Conservation (phyloP, 1,140 invertebrate genomes). For the Caenorhabditis tropicalis region DNA sequence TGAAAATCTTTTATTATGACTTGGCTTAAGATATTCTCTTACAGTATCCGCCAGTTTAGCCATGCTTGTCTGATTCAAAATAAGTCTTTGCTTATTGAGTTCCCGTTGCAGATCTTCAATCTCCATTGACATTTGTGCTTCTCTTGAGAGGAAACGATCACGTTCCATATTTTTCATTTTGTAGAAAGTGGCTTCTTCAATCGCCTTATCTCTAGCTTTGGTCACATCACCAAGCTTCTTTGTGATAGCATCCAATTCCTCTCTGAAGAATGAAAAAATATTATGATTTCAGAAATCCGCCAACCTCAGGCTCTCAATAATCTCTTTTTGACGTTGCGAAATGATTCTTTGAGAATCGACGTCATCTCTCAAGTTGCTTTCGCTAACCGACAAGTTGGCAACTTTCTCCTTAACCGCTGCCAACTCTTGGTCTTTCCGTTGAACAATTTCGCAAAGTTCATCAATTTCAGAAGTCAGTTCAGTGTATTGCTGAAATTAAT, state of each 20-base stretch:
- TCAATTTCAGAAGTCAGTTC: constrained; percentile 48
- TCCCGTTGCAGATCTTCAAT: constrained; percentile 44
- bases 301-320: constrained; percentile 46
- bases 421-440: constrained; percentile 31
- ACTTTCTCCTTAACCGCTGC: constrained; percentile 5
- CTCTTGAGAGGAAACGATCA: constrained; percentile 5
- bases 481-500: constrained; percentile 49
- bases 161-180: constrained; percentile 39
- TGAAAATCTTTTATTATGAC: not conserved
- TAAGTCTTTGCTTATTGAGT: constrained; percentile 33
- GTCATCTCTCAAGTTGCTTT: constrained; percentile 12
- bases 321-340: constrained; percentile 22
- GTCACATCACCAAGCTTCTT: constrained; percentile 22
- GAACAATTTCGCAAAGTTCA: constrained; percentile 42
- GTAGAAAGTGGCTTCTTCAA: not conserved
- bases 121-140: constrained; percentile 43
- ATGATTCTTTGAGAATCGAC: constrained; percentile 12
- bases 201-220: constrained; percentile 30
- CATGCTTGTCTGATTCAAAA: constrained; percentile 33
- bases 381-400: not conserved
- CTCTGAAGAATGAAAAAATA: constrained; percentile 4
- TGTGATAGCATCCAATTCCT: constrained; percentile 29
- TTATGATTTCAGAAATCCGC: not conserved
- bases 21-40: not conserved
- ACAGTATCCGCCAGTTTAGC: constrained; percentile 36